Evolutionary conservation across 2,888 invertebrate genomes (phyloP).

Genomic region (Drosophila paramelanica): DNA sequence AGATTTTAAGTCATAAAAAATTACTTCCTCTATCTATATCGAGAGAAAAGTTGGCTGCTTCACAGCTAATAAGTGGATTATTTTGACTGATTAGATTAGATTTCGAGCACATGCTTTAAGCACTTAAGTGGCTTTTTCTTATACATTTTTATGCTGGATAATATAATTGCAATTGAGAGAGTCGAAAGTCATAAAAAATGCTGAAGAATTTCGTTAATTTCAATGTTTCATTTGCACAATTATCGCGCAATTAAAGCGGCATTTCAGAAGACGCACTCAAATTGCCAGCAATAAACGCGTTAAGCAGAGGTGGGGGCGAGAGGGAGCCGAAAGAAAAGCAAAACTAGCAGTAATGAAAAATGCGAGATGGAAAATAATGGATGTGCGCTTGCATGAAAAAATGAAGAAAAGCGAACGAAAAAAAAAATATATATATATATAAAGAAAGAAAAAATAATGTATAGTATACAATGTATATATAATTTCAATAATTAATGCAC

Average conservation of each 20-base stretch:
- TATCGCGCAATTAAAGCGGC: slow-evolving; percentile 45
- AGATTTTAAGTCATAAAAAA: too few species aligned
- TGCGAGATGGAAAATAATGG: slow-evolving; percentile 12
- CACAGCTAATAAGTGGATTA: too few species aligned
- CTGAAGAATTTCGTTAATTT: slow-evolving; percentile 34
- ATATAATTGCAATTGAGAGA: slow-evolving; percentile 1
- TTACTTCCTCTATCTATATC: too few species aligned
- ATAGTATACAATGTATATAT: slow-evolving; percentile 4
- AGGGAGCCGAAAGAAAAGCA: slow-evolving; percentile 6
- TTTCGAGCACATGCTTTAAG: not conserved
- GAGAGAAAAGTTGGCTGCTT: too few species aligned
- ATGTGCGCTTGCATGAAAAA: slow-evolving; percentile 25
- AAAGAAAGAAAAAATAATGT: not conserved
- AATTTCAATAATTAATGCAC: slow-evolving; percentile 66
- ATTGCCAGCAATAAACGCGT: slow-evolving; percentile 37
- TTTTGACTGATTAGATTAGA: not conserved
- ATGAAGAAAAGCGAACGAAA: slow-evolving; percentile 9
- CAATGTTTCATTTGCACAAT: slow-evolving; percentile 47
- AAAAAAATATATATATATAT: too few species aligned
- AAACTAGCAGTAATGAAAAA: slow-evolving; percentile 27
- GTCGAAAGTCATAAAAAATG: slow-evolving; percentile 12
- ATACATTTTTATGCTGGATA: slow-evolving; percentile 1
- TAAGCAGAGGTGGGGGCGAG: not conserved
- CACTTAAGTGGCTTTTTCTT: slow-evolving; percentile 4
- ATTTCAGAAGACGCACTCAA: slow-evolving; percentile 30